Evolutionary conservation across 1,140 invertebrate species (phyloP), one percentile per base, ranked within the genome.

Genomic region (Apis cerana): DNA sequence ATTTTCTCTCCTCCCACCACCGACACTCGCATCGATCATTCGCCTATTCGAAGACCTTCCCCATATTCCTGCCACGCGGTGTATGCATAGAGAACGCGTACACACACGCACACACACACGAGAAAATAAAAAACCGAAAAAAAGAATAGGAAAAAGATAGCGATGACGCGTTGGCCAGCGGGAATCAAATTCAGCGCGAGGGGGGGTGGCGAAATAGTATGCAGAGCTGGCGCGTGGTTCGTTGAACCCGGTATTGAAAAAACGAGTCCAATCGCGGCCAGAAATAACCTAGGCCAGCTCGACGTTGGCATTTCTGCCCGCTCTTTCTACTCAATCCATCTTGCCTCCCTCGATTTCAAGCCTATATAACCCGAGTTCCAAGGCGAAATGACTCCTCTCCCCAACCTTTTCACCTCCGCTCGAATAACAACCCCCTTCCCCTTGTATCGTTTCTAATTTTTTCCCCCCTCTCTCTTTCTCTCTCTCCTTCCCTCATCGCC

Each of bases 201-300:
- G 15, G 54, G 15, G 15, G 8, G 0, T 15, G 56, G 64, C 17
- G 75, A 81, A 75, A 81, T 81, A 75, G 78, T 80, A 74, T 72
- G 50, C 79, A 65, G 52, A n/a, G 33, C 17, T 58, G 33, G 43
- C 56, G 79, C 43, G 61, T 80, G 75, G 84, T 88, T 85, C 86
- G 76, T 85, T 88, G 87, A 88, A 87, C 83, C 75, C 65, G 64
- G 78, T 82, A 88, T 88, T 88, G 86, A 85, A 88, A 87, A 87
- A 84, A 82, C 75, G 82, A 80, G 85, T 82, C 83, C 86, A 88
- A 88, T 88, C 86, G 83, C 33, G 75, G 75, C 78, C 87, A 80
- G 82, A 79, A 88, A 88, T 88, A 85, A 82, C 83, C 75, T 64
- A 19, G 74, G 62, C 82, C 70, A 74, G 82, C 85, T 76, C 75